phyloP scores from a whole-genome alignment of 53 echinoderm and acorn worm genomes.

The Hippasteria phrygiana region DNA sequence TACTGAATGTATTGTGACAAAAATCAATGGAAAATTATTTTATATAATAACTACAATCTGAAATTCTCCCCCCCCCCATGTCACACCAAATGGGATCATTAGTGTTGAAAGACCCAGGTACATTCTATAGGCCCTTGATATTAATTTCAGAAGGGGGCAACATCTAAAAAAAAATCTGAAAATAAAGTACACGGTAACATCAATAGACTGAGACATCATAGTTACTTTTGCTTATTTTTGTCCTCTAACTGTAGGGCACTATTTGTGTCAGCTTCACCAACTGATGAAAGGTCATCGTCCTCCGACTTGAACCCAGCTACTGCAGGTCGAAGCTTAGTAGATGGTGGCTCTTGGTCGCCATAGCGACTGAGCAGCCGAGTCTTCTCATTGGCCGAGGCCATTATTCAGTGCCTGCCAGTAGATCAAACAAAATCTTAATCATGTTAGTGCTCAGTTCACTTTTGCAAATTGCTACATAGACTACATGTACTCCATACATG shows the following conservation, averaged over 20 bases:
- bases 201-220: not conserved
- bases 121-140: too few relatives aligned
- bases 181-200: not conserved
- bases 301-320: conserved; percentile 14
- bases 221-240: conserved; percentile 27
- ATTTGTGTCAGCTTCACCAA: not conserved
- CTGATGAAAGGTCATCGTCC: conserved; percentile 27
- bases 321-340: not conserved
- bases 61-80: too few relatives aligned
- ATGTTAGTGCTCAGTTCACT: not conserved
- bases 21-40: too few relatives aligned
- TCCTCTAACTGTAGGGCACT: not conserved
- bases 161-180: too few relatives aligned
- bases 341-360: conserved; percentile 12
- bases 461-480: too few relatives aligned
- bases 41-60: too few relatives aligned
- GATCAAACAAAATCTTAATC: not conserved
- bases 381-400: conserved; percentile 31
- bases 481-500: too few relatives aligned
- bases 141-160: too few relatives aligned
- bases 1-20: too few relatives aligned
- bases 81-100: too few relatives aligned
- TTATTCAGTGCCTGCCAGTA: not conserved
- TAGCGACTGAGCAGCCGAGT: conserved; percentile 28
- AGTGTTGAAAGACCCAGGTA: too few relatives aligned